Conservation (phyloP, 2,888 invertebrate species). For the Amblyjoppa fuscipennis region DNA sequence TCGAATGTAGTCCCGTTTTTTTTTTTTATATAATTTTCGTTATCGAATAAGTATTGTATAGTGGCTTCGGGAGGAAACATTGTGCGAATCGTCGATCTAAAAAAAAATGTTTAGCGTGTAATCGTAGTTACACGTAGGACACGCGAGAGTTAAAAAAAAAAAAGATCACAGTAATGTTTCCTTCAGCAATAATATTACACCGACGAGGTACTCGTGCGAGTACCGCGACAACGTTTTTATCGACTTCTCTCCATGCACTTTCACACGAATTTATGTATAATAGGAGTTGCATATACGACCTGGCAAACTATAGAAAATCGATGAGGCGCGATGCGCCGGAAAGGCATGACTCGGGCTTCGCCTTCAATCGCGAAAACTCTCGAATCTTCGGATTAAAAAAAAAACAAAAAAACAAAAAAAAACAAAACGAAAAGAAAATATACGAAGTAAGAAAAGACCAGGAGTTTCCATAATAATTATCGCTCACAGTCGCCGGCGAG, state of each 20-base stretch:
- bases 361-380: slow-evolving; percentile 19
- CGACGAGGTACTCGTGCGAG: slow-evolving; percentile 26
- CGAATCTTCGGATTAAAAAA: not conserved
- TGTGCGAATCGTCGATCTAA: slow-evolving; percentile 40
- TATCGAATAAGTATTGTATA: slow-evolving; percentile 57
- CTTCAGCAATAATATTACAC: slow-evolving; percentile 53
- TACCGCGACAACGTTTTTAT: slow-evolving; percentile 45
- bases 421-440: not conserved
- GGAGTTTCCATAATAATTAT: slow-evolving; percentile 34
- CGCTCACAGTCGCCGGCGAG: slow-evolving; percentile 20
- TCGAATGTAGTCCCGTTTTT: slow-evolving; percentile 43
- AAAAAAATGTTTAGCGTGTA: slow-evolving; percentile 25
- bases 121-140: slow-evolving; percentile 30
- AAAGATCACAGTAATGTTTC: slow-evolving; percentile 32
- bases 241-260: slow-evolving; percentile 57
- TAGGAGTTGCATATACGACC: slow-evolving; percentile 5
- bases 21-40: slow-evolving; percentile 22
- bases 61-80: slow-evolving; percentile 55
- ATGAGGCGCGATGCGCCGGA: slow-evolving; percentile 26
- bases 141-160: slow-evolving; percentile 12
- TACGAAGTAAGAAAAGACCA: slow-evolving; percentile 1
- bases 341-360: slow-evolving; percentile 5
- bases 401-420: not conserved
- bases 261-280: slow-evolving; percentile 60
- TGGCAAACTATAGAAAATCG: slow-evolving; percentile 44